These are phyloP conservation scores for Apolygus lucorum DNA, from an alignment of 1,140 invertebrate species.

Conservation along the genomic window DNA sequence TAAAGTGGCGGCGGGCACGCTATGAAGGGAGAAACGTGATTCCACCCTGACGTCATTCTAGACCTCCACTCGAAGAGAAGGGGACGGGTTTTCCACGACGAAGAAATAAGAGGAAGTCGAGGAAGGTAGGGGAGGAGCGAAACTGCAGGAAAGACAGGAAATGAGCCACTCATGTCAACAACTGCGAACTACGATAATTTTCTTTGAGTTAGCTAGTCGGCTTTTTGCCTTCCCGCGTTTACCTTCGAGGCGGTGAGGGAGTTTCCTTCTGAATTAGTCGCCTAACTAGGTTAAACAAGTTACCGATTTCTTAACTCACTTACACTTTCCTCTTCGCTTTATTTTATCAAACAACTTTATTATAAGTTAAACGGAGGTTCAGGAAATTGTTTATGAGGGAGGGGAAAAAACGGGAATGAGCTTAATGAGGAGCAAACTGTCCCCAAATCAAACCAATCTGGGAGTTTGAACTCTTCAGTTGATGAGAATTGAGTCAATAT, in stretches of 20 bases:
- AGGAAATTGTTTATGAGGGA: no score
- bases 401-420: no score
- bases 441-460: no score
- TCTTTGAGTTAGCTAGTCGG: slow-evolving; percentile 1
- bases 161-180: slow-evolving; percentile 15
- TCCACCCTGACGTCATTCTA: neutral
- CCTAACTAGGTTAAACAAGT: neutral
- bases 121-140: no score
- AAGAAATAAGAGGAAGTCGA: no score
- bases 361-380: no score
- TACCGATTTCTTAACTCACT: neutral
- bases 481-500: no score
- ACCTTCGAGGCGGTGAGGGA: neutral
- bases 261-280: neutral
- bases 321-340: neutral
- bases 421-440: no score
- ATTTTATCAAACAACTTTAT: no score
- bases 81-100: no score
- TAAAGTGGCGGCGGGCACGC: neutral
- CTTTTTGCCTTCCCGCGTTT: neutral
- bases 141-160: neutral
- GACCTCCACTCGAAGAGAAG: no score
- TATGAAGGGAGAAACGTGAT: neutral
- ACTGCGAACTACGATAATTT: slow-evolving; percentile 13
- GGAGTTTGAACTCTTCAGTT: no score